Evolutionary conservation across 2,888 invertebrate genomes (phyloP), one percentile per base, ranked within the genome.

Genomic region (Clanis bilineata): DNA sequence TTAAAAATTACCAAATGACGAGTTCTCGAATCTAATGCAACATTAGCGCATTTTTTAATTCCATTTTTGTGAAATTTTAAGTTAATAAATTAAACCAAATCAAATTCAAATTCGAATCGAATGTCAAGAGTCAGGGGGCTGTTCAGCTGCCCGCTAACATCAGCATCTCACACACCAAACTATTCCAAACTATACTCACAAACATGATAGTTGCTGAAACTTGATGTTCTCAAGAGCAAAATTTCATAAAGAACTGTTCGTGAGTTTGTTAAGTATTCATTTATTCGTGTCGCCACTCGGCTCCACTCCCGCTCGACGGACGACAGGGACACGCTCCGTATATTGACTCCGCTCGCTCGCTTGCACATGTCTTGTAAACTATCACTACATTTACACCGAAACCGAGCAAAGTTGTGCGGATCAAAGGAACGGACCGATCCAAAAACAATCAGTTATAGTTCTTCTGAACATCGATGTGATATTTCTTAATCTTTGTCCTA

Each of bases 161-260:
- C n/a, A n/a, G n/a, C n/a, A 39, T 2, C n/a, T 15, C 39, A 5
- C 5, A 39, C 15, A 39, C 4, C 39, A 39, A 39, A 39, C 38
- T 38, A 12, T 39, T 15, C 3, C 15, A 9, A 39, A 39, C 10
- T 15, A 39, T 15, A 15, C 1, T 7, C 39, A 15, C 7, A 51
- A 18, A 25, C 15, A 45, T 36, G 25, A n/a, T 22, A 25, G 23
- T 6, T 47, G 15, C 15, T 7, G 28, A 15, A 51, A 51, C n/a
- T 45, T 23, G 15, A 7, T 18, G 28, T 28, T 25, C 15, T 22
- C 47, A 51, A 51, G 47, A 28, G 9, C 47, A 18, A 0, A 51
- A 59, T 59, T 59, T 59, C 45, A 45, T 57, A 51, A 51, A 51
- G 32, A 51, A 28, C 28, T 41, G 18, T 15, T 41, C 18, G 41